Conservation (phyloP, 2,797 vertebrate species). For the Danio aesculapii region DNA sequence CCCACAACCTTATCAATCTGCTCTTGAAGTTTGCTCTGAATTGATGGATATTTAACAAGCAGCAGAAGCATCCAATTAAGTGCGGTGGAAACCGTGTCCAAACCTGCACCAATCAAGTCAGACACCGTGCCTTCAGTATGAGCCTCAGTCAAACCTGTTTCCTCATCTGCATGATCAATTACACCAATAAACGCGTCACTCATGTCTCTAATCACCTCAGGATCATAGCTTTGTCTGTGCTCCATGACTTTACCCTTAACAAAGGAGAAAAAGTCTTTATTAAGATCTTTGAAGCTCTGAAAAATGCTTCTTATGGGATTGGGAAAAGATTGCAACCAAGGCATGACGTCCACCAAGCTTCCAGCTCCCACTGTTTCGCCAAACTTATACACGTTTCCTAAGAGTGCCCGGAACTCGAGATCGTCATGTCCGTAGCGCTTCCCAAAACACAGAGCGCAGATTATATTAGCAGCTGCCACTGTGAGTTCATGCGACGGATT, state of each 20-base stretch:
- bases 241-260: constrained; percentile 75
- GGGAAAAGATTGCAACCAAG: constrained; percentile 85
- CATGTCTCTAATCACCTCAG: constrained; percentile 14
- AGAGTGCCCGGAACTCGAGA: constrained; percentile 79
- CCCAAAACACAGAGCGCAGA: constrained; percentile 86
- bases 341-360: constrained; percentile 87
- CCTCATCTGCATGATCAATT: constrained; percentile 64
- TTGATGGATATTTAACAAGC: constrained; percentile 80
- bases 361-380: constrained; percentile 84
- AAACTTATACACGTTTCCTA: constrained; percentile 75
- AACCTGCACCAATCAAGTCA: constrained; percentile 95
- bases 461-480: constrained; percentile 83
- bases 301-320: constrained; percentile 82
- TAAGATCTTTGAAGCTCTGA: constrained; percentile 79
- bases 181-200: constrained; percentile 76
- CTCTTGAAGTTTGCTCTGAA: constrained; percentile 79
- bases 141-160: constrained; percentile 68
- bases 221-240: constrained; percentile 70
- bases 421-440: constrained; percentile 83
- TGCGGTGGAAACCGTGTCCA: constrained; percentile 90
- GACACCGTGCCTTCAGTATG: constrained; percentile 84
- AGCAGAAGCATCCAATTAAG: constrained; percentile 90
- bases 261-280: constrained; percentile 79
- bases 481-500: constrained; percentile 77
- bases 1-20: constrained; percentile 87